Percentiles rank a stretch among this genome's conserved stretches.
Evolutionary conservation across 2,888 invertebrate genomes (phyloP).

Genomic region (Suillia variegata): DNA sequence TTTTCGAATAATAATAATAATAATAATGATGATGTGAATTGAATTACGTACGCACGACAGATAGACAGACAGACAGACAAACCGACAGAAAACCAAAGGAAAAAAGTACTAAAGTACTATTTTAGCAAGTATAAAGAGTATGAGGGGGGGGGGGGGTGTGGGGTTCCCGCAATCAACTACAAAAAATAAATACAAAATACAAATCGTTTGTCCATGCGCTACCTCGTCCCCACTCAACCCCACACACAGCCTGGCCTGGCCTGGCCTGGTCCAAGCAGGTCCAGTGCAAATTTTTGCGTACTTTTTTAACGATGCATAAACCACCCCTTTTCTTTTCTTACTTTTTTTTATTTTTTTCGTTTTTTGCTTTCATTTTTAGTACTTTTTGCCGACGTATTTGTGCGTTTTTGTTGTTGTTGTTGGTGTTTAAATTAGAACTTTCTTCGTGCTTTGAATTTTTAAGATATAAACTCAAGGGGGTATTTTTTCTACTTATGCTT

Average conservation of each 20-base stretch:
- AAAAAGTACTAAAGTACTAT: slow-evolving; percentile 5
- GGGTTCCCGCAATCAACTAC: not conserved
- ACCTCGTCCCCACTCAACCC: no score
- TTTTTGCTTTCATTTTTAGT: slow-evolving; percentile 45
- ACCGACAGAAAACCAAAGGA: slow-evolving; percentile 4
- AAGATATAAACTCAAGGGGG: slow-evolving; percentile 57
- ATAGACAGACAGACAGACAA: not conserved
- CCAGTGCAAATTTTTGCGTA: slow-evolving; percentile 14
- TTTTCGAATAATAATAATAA: slow-evolving; percentile 23
- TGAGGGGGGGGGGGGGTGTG: not conserved
- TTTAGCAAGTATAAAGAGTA: not conserved
- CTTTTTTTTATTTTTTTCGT: slow-evolving; percentile 5
- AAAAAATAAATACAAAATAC: not conserved
- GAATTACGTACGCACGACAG: slow-evolving; percentile 23
- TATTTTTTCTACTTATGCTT: slow-evolving; percentile 34
- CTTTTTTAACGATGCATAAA: slow-evolving; percentile 32
- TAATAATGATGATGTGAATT: slow-evolving; percentile 29
- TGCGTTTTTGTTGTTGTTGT: no score
- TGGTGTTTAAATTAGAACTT: slow-evolving; percentile 61
- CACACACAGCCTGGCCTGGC: no score
- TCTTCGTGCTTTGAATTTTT: slow-evolving; percentile 61
- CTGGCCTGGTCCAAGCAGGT: not conserved
- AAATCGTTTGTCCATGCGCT: no score
- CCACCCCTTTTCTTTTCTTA: slow-evolving; percentile 34
- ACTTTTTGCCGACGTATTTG: no score